phyloP scores from a whole-genome alignment of 2,888 invertebrate genomes.

The Metopia argyrocephala region DNA sequence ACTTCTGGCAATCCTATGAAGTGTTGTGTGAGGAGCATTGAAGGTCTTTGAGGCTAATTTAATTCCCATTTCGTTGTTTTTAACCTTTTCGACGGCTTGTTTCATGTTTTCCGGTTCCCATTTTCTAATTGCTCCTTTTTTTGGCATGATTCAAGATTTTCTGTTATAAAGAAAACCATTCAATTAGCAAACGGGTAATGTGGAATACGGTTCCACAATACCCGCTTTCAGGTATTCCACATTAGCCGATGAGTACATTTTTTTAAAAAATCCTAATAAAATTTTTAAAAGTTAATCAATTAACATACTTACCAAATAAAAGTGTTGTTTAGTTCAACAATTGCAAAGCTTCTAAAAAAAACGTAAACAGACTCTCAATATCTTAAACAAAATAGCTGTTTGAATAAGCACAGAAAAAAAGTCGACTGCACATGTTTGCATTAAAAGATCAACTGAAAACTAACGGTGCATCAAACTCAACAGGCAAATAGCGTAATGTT shows the following conservation, averaged over 20 bases:
- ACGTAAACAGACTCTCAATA: neutral
- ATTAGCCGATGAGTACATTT: no score
- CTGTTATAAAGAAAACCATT: neutral
- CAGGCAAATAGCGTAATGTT: neutral
- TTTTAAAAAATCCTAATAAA: neutral
- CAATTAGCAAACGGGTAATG: neutral
- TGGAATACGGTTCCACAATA: neutral
- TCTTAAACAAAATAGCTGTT: neutral
- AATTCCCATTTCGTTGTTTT: neutral
- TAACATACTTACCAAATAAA: neutral
- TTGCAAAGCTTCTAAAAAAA: neutral
- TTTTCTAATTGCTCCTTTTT: conserved; percentile 2
- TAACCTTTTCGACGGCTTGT: neutral
- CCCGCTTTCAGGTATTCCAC: neutral
- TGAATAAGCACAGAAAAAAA: neutral
- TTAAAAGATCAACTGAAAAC: neutral
- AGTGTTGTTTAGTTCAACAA: neutral
- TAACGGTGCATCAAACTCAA: neutral
- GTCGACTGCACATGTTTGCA: neutral
- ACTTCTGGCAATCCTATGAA: neutral
- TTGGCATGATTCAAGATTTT: neutral
- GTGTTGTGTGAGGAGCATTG: neutral
- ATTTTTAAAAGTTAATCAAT: neutral
- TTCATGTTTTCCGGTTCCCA: neutral
- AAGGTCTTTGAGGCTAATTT: neutral